Evolutionary conservation across 2,888 invertebrate genomes (phyloP).

Genomic region (Aleiodes testaceus): DNA sequence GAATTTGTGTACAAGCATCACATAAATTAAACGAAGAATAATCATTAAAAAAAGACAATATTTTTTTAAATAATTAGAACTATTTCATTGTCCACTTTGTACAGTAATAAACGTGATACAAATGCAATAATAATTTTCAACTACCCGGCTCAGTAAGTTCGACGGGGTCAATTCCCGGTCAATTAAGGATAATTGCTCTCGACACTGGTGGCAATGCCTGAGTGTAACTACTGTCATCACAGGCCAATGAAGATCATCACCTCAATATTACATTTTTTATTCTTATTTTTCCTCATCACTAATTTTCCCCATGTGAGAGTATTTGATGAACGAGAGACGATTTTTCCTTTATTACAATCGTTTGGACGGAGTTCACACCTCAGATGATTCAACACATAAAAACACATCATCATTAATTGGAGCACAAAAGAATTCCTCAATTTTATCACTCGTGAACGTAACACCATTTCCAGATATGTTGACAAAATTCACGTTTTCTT

Average conservation of each 20-base stretch:
- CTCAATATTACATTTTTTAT: slow-evolving; percentile 6
- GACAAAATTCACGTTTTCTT: too few species aligned
- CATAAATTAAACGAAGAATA: too few species aligned
- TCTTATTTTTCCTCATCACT: slow-evolving; percentile 1
- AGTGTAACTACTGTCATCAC: slow-evolving; percentile 22
- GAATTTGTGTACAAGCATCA: too few species aligned
- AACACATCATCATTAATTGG: too few species aligned
- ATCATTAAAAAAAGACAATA: too few species aligned
- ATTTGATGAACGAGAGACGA: slow-evolving; percentile 57
- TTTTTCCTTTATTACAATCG: neutral
- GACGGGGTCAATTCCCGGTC: slow-evolving; percentile 44
- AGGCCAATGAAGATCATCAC: slow-evolving; percentile 21
- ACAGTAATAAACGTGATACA: slow-evolving; percentile 32
- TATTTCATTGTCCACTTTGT: slow-evolving; percentile 16
- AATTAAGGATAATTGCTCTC: slow-evolving; percentile 42
- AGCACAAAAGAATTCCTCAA: too few species aligned
- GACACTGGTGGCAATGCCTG: slow-evolving; percentile 31
- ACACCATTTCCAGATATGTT: too few species aligned
- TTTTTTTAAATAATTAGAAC: slow-evolving; percentile 15
- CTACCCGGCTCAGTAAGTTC: slow-evolving; percentile 34
- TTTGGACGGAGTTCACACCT: neutral
- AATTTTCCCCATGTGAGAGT: neutral
- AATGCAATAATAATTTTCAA: slow-evolving; percentile 40
- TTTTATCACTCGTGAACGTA: too few species aligned
- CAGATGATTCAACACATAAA: neutral